A percentile compares a stretch with the other conserved stretches of the same genome.
Evolutionary conservation across 2,113 vertebrate species (phyloP).

Genomic region (Baryphthengus martii): DNA sequence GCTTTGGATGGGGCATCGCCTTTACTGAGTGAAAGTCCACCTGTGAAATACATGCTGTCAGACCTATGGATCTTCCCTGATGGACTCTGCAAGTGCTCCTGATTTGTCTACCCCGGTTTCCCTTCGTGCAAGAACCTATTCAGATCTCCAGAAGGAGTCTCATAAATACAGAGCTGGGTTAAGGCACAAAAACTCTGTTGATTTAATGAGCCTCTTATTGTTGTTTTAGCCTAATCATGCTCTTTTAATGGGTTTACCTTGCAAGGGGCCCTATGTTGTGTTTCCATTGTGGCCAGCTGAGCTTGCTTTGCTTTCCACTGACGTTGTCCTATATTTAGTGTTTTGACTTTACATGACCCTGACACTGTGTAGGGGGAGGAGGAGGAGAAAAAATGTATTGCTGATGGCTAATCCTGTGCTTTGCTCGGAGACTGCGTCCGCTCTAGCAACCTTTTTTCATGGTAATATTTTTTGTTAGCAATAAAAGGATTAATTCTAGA

Average conservation of each 20-base stretch:
- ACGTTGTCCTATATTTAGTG: conserved; percentile 43
- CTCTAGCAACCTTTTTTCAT: conserved; percentile 33
- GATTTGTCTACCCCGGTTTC: not conserved
- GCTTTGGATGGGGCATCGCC: not conserved
- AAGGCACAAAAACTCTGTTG: not conserved
- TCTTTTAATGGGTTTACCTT: conserved; percentile 22
- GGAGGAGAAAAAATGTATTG: conserved; percentile 18
- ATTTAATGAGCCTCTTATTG: not conserved
- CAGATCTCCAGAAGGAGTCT: not conserved
- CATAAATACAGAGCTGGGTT: not conserved
- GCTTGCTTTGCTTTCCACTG: conserved; percentile 7
- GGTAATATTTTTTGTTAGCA: conserved; percentile 51
- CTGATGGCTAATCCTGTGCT: conserved; percentile 43
- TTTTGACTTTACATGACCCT: conserved; percentile 47
- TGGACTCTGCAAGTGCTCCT: not conserved
- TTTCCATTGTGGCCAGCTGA: not conserved
- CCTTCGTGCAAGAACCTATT: not conserved
- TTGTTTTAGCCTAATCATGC: not conserved
- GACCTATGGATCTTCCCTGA: not conserved
- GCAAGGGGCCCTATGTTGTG: not conserved
- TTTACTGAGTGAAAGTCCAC: not conserved
- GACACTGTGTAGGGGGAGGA: conserved; percentile 2
- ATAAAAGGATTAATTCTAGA: conserved; percentile 59
- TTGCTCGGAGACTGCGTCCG: not conserved
- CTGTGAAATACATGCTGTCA: conserved; percentile 4